Base-by-base conservation (phyloP, 2,797 vertebrate genomes). In the Manis javanica region DNA sequence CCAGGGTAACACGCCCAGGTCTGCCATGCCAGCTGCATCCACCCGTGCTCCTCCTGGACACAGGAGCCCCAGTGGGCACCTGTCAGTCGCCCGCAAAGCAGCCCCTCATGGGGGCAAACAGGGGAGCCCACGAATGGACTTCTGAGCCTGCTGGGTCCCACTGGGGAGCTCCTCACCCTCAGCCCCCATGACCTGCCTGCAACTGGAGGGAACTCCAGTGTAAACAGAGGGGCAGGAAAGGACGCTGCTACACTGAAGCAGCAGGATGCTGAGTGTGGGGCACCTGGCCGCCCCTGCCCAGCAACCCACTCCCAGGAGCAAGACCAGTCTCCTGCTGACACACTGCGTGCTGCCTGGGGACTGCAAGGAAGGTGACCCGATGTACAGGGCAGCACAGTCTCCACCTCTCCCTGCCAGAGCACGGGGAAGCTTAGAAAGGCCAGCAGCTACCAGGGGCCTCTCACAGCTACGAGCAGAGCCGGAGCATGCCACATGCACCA, bases 231-330 rank as follows among this genome's bases (percentile, higher is more conserved):
- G 46, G 46, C 46, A 0, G 4, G 53, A 39, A 29, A 10, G 2
- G 11, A 19, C 0, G 6, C 6, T 3, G 0, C 64, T 31, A 59
- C 37, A 0, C 61, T 2, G 2, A 3, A 24, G 31, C 37, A 51
- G n/a, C 13, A 13, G 10, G 29, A n/a, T 31, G 42, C 5, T 4
- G 21, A 49, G 26, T 0, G 16, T 0, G 1, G 1, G 51, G 29
- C 1, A 2, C 53, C 53, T 6, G 26, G 26, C 23, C 4, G 2
- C 34, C 19, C 31, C 23, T 66, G 8, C 14, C 34, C 5, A 0
- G 7, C 23, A 21, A 42, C 77, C 16, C 31, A 1, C 26, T 55
- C 69, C 18, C 0, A 23, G 85, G 34, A 51, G n/a, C 18, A 13
- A 34, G 57, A 26, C 78, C 11, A 46, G 8, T 1, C 42, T 71